Evolutionary conservation across 1,140 invertebrate genomes (phyloP).

Genomic region (Trypoxylus dichotomus): DNA sequence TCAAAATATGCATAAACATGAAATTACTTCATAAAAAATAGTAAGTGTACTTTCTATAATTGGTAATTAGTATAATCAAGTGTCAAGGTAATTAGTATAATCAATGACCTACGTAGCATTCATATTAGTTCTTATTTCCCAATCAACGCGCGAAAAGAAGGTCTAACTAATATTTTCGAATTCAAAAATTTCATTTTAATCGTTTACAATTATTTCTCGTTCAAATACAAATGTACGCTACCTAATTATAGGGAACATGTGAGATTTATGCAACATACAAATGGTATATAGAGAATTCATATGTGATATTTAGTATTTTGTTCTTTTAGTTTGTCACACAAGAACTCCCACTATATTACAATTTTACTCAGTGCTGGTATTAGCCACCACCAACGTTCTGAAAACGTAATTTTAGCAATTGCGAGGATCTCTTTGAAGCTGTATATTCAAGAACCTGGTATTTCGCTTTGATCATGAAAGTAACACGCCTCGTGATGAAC

Average conservation of each 20-base stretch:
- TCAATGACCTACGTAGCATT: too few relatives aligned
- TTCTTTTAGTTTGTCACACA: neutral
- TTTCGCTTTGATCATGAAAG: neutral
- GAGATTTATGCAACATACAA: neutral
- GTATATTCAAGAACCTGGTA: neutral
- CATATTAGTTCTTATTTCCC: too few relatives aligned
- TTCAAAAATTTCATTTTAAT: neutral
- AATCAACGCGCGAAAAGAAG: too few relatives aligned
- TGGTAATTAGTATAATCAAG: too few relatives aligned
- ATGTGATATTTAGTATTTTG: neutral
- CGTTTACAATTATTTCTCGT: neutral
- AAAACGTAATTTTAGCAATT: slow-evolving; percentile 3
- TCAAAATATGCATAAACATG: too few relatives aligned
- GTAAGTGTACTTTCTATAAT: too few relatives aligned
- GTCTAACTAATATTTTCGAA: neutral
- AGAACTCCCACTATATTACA: neutral
- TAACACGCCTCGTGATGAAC: neutral
- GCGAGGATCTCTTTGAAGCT: neutral
- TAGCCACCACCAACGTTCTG: neutral
- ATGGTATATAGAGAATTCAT: neutral
- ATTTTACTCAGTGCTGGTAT: neutral
- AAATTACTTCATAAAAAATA: too few relatives aligned
- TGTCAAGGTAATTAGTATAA: too few relatives aligned
- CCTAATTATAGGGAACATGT: neutral
- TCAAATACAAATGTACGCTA: neutral